Conservation (phyloP, 2,113 vertebrate species). For the Uria aalge region DNA sequence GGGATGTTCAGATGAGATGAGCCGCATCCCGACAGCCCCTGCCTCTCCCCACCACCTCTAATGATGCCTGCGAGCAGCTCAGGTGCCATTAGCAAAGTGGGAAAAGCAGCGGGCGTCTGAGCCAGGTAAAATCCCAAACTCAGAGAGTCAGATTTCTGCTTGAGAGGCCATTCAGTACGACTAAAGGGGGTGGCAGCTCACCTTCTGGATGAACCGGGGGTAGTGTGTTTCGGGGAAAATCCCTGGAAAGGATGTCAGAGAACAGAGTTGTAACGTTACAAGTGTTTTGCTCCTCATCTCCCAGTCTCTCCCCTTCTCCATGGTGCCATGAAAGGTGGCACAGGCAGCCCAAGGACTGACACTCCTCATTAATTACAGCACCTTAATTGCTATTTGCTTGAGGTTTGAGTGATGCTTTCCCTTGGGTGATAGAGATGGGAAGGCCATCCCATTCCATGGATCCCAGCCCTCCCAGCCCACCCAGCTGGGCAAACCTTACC, state of each 20-base stretch:
- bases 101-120: background rate
- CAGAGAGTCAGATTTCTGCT: background rate
- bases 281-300: background rate
- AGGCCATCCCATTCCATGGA: background rate
- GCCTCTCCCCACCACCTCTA: background rate
- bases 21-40: background rate
- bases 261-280: rapidly evolving
- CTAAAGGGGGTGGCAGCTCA: constrained; percentile 61
- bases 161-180: background rate
- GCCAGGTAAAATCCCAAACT: background rate
- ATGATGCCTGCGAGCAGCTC: background rate
- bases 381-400: background rate
- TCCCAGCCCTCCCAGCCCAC: background rate
- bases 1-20: background rate
- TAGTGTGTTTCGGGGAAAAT: constrained; percentile 89
- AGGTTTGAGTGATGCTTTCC: background rate
- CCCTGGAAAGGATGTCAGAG: constrained; percentile 70
- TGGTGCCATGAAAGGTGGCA: rapidly evolving
- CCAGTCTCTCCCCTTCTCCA: background rate
- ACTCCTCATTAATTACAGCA: background rate
- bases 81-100: background rate
- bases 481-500: constrained; percentile 50
- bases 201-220: constrained; percentile 88
- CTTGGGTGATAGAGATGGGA: rapidly evolving
- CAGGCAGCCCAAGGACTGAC: background rate